These are phyloP conservation scores for Acrocephalus arundinaceus DNA, from an alignment of 2,113 vertebrate genomes.

Conservation along the genomic window DNA sequence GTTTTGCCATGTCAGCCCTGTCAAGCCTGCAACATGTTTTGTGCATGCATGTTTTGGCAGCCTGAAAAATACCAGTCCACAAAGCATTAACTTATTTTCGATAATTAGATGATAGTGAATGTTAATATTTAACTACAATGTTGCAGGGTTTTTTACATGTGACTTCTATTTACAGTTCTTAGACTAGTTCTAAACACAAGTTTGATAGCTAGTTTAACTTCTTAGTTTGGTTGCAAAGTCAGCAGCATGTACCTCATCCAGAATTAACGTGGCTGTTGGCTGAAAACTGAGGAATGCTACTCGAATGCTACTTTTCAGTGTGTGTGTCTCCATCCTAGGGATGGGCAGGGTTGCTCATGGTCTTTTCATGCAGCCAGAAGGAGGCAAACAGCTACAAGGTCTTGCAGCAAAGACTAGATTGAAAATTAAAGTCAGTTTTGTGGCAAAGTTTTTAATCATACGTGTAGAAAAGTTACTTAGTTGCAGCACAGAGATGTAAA, in stretches of 20 bases:
- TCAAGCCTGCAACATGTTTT: neutral
- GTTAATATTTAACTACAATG: constrained; percentile 36
- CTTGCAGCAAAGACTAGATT: neutral
- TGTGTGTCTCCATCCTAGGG: neutral
- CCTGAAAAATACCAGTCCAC: neutral
- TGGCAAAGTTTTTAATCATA: neutral
- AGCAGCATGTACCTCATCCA: rapidly evolving
- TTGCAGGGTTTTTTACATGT: neutral
- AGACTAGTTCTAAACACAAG: neutral
- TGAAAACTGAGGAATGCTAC: neutral
- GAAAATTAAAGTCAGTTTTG: neutral
- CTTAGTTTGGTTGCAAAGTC: rapidly evolving
- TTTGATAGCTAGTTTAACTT: neutral
- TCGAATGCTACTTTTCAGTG: neutral
- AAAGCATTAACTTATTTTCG: neutral
- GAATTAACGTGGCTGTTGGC: neutral
- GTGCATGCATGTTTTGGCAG: rapidly evolving
- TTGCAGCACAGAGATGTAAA: neutral
- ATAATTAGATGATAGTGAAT: neutral
- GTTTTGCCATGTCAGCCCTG: neutral
- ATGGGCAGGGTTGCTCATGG: rapidly evolving
- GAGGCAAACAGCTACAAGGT: neutral
- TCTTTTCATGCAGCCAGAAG: neutral
- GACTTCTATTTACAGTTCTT: neutral
- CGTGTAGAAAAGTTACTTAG: neutral